Conservation (phyloP, 92 coral and sea anemone species). For the Palythoa heliodiscus region DNA sequence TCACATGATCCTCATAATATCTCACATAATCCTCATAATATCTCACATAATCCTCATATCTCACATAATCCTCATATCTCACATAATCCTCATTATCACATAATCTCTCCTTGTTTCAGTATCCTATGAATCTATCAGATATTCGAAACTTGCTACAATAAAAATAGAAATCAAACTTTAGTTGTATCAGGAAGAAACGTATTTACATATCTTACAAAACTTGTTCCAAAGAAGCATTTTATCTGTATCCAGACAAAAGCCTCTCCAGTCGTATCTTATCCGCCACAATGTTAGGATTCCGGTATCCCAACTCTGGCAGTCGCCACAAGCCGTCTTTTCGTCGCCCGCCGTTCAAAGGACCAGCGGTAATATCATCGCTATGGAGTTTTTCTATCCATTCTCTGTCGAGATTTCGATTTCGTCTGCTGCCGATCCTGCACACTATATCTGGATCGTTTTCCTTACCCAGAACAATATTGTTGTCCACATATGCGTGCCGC, state of each 20-base stretch:
- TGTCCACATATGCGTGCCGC: conserved; percentile 20
- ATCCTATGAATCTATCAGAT: no score
- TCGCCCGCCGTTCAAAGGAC: conserved; percentile 42
- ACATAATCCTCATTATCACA: no score
- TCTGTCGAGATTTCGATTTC: conserved; percentile 49
- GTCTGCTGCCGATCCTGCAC: conserved; percentile 39
- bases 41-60: no score
- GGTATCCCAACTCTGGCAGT: conserved; percentile 67
- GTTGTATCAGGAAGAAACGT: not conserved
- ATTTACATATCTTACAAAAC: not conserved
- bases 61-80: no score
- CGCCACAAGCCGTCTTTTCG: conserved; percentile 44
- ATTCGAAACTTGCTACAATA: not conserved
- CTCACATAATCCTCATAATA: no score
- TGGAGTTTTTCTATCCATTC: conserved; percentile 49
- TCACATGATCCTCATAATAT: no score
- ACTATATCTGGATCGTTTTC: conserved; percentile 27
- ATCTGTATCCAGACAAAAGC: conserved; percentile 74
- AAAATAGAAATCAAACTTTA: not conserved
- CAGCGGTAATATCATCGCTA: conserved; percentile 35
- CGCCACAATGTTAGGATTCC: conserved; percentile 65
- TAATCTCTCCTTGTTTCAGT: no score
- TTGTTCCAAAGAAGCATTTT: not conserved
- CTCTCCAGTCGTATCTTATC: conserved; percentile 68
- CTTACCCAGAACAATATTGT: not conserved